A percentile compares a stretch with the other conserved stretches of the same genome.
Conservation (phyloP, 2,888 invertebrate species). For the Sthenelais limicola region DNA sequence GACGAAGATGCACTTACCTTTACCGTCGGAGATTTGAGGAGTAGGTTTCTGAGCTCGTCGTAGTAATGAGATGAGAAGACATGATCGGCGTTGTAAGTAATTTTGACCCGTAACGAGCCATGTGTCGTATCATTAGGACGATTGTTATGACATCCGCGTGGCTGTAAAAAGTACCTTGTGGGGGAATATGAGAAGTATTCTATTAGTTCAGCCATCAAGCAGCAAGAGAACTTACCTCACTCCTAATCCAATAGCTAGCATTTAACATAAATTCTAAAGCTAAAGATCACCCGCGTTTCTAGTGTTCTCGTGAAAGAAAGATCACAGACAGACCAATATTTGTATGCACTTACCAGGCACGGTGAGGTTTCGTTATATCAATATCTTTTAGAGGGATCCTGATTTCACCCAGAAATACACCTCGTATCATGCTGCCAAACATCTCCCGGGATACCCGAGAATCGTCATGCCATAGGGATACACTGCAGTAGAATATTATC, state of each 20-base stretch:
- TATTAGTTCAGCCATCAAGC: too few species aligned
- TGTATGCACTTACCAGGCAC: slow-evolving; percentile 82
- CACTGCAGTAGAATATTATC: too few species aligned
- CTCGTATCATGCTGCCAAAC: slow-evolving; percentile 63
- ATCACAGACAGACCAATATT: too few species aligned
- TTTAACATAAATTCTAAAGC: too few species aligned
- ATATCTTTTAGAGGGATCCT: slow-evolving; percentile 83
- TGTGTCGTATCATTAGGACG: slow-evolving; percentile 76
- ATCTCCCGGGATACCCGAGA: slow-evolving; percentile 82
- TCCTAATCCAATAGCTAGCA: too few species aligned
- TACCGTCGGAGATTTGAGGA: slow-evolving; percentile 81
- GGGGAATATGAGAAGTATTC: too few species aligned
- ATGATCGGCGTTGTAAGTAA: slow-evolving; percentile 91
- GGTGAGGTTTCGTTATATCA: slow-evolving; percentile 78
- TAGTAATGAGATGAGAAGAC: slow-evolving; percentile 89
- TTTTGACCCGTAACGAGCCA: slow-evolving; percentile 87
- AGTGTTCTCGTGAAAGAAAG: too few species aligned
- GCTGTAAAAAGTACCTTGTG: slow-evolving; percentile 82
- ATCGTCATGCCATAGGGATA: slow-evolving; percentile 91
- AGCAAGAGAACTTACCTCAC: too few species aligned
- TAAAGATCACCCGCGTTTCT: too few species aligned
- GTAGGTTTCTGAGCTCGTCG: slow-evolving; percentile 82
- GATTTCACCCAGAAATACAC: slow-evolving; percentile 87
- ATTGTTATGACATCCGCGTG: slow-evolving; percentile 75
- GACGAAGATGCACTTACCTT: too few species aligned